Percentiles rank a stretch among this genome's conserved stretches.
Conservation (phyloP, 2,113 vertebrate species). For the Megaleporinus macrocephalus region DNA sequence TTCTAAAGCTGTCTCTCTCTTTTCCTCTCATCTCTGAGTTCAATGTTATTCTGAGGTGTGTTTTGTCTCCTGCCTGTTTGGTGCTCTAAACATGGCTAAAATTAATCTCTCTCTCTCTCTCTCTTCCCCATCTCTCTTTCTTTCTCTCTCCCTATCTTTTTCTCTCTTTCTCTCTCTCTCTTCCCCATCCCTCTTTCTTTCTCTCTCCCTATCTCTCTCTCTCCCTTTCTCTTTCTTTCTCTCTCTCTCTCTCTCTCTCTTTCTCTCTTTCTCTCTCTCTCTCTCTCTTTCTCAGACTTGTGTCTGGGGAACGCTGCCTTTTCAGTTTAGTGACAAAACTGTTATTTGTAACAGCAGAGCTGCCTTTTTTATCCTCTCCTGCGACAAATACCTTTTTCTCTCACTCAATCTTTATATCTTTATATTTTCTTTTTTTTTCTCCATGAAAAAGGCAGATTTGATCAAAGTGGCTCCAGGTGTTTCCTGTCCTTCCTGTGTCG, state of each 20-base stretch:
- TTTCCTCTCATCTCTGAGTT: too few species aligned
- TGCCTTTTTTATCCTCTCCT: not conserved
- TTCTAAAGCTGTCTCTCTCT: not conserved
- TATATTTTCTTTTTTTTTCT: constrained; percentile 12
- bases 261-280: constrained; percentile 14
- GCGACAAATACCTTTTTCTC: not conserved
- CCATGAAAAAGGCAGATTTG: not conserved
- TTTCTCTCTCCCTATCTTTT: too few species aligned
- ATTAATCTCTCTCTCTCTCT: constrained; percentile 5
- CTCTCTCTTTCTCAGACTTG: not conserved
- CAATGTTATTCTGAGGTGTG: not conserved
- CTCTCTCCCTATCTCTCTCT: not conserved
- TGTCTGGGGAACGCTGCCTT: not conserved
- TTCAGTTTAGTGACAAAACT: not conserved
- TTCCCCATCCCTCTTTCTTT: too few species aligned
- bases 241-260: constrained; percentile 5
- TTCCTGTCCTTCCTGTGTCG: constrained; percentile 32
- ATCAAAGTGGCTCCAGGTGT: constrained; percentile 43
- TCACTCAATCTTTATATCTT: not conserved
- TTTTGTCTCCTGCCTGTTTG: not conserved
- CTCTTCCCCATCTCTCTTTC: not conserved
- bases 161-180: not conserved
- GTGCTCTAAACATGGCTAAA: constrained; percentile 24
- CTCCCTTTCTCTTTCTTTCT: constrained; percentile 6
- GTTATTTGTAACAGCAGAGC: not conserved